These are phyloP conservation scores for Pteropus alecto DNA, from an alignment of 2,113 vertebrate species.

Conservation along the genomic window DNA sequence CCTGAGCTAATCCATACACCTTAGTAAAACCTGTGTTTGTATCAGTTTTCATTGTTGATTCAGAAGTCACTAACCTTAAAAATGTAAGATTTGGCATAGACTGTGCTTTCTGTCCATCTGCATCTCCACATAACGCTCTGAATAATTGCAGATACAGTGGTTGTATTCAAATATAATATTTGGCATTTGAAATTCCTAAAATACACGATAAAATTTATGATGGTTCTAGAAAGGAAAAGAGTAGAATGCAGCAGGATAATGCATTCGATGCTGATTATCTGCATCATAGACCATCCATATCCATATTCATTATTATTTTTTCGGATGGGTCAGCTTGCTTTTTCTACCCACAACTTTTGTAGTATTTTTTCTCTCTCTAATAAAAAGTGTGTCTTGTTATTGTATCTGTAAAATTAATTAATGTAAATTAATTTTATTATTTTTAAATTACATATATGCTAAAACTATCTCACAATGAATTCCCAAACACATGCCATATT, in stretches of 20 bases:
- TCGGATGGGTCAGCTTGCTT: neutral
- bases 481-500: neutral
- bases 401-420: neutral
- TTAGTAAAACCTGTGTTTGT: neutral
- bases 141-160: neutral
- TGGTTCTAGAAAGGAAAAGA: neutral
- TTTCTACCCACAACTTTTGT: neutral
- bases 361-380: neutral
- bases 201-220: neutral
- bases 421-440: neutral
- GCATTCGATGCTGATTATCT: neutral
- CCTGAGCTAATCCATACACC: neutral
- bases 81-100: neutral
- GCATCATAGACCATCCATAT: accelerated
- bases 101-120: neutral
- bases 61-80: neutral
- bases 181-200: neutral
- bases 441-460: neutral
- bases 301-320: neutral
- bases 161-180: neutral
- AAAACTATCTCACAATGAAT: neutral
- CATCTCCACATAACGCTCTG: neutral
- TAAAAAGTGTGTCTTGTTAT: neutral
- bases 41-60: neutral
- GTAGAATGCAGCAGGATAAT: too few relatives aligned